Percentiles rank a stretch among this genome's conserved stretches.
phyloP scores from a whole-genome alignment of 1,140 invertebrate genomes.

The Drosophila ananassae region DNA sequence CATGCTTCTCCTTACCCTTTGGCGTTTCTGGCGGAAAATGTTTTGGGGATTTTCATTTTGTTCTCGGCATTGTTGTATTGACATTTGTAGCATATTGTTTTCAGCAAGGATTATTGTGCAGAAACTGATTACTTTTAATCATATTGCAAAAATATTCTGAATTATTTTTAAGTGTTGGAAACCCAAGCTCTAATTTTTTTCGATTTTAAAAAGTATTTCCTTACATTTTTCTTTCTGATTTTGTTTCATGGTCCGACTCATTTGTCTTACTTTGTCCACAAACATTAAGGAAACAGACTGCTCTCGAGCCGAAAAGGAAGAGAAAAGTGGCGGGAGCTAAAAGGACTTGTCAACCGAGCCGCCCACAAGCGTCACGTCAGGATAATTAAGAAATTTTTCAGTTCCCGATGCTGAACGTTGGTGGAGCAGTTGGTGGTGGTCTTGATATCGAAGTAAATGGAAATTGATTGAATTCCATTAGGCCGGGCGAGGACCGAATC shows the following conservation, averaged over 20 bases:
- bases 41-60: slow-evolving; percentile 43
- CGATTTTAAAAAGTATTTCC: slow-evolving; percentile 14
- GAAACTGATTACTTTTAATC: neutral
- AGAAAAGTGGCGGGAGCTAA: slow-evolving; percentile 23
- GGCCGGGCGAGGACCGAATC: slow-evolving; percentile 15
- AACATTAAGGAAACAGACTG: slow-evolving; percentile 53
- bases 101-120: slow-evolving; percentile 24
- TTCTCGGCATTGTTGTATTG: slow-evolving; percentile 43
- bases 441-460: slow-evolving; percentile 80
- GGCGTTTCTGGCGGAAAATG: slow-evolving; percentile 15
- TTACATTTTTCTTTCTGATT: slow-evolving; percentile 14
- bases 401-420: slow-evolving; percentile 38
- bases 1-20: slow-evolving; percentile 34
- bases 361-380: slow-evolving; percentile 64
- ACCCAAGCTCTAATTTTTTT: neutral
- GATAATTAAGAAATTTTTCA: slow-evolving; percentile 82
- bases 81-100: slow-evolving; percentile 68
- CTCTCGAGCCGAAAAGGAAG: slow-evolving; percentile 24
- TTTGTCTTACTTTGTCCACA: slow-evolving; percentile 73
- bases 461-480: slow-evolving; percentile 84
- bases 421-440: slow-evolving; percentile 52
- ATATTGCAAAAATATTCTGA: slow-evolving; percentile 10
- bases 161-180: neutral
- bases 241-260: slow-evolving; percentile 20
- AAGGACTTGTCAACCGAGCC: slow-evolving; percentile 58